Evolutionary conservation across 2,888 invertebrate genomes (phyloP), one percentile per base, ranked within the genome.

Genomic region (Chelonus formosanus): DNA sequence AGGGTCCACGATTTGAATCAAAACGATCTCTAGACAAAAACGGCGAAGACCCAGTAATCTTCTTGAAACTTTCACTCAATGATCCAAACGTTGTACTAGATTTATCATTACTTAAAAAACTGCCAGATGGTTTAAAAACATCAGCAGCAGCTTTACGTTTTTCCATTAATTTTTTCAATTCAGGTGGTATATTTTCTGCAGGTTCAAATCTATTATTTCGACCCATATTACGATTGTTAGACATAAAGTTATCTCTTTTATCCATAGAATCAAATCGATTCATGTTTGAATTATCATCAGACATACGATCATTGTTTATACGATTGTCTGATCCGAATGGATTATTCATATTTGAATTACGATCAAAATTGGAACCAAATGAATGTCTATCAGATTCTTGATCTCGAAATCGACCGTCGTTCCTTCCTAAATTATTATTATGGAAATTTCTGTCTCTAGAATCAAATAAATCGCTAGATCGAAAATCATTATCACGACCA

Each of bases 121-220:
- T 71, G 43, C 71, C 71, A 40, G 80, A 79, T 10, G 83, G 84
- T 66, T 79, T 83, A 32, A 84, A 84, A 7, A 78, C 80, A 64
- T 83, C 77, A 63, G 76, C 71, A 1, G 80, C 80, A 7, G 80
- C 75, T 68, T 74, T 78, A 31, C 84, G 78, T 67, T 83, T 83
- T 48, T 81, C 82, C 83, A 84, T 83, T 0, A 83, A 76, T 55
- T 81, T 82, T 48, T 78, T 79, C n/a, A 83, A 63, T 64, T 83
- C 84, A 36, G 83, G 81, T 4, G 82, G 61, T 60, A 83, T 71
- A 36, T 75, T 74, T 44, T 75, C 74, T 3, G 72, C 4, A 6
- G 73, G 62, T 55, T 74, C 73, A 3, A 77, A 78, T 31, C 75
- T 75, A 69, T 70, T 73, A 56, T 68, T 75, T 48, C 72, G 73